A percentile compares a stretch with the other conserved stretches of the same genome.
Conservation (phyloP, 2,797 vertebrate genomes). For the Hypotaenidia okinawae region DNA sequence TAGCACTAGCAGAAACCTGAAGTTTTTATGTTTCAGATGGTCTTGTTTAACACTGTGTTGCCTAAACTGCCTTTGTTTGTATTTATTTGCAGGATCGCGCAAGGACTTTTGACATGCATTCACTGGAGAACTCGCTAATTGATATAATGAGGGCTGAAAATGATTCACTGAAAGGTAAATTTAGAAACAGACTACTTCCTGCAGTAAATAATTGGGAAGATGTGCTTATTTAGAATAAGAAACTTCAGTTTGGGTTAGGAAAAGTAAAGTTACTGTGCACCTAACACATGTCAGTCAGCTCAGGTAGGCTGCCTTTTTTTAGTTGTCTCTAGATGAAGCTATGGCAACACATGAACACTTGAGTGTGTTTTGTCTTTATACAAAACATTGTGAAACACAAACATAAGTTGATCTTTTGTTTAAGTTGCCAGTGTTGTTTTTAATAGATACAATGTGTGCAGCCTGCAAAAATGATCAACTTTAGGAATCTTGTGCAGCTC, state of each 20-base stretch:
- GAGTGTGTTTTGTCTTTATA: neutral
- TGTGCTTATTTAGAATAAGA: neutral
- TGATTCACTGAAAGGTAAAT: constrained; percentile 98
- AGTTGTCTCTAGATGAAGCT: neutral
- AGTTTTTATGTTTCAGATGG: neutral
- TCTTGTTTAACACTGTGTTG: neutral
- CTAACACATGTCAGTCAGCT: neutral
- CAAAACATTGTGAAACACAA: neutral
- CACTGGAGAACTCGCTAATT: constrained; percentile 98
- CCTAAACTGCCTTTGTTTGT: constrained; percentile 63
- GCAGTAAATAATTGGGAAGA: constrained; percentile 41
- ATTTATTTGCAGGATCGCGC: constrained; percentile 91
- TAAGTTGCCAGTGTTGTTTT: neutral
- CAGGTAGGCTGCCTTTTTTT: neutral
- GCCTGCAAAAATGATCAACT: neutral
- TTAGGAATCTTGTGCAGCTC: neutral
- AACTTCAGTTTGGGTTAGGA: neutral
- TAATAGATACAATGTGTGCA: neutral
- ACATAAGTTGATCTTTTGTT: neutral
- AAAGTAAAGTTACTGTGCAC: neutral
- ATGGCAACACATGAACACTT: neutral
- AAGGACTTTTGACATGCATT: constrained; percentile 98
- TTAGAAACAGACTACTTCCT: constrained; percentile 44
- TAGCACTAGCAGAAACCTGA: neutral
- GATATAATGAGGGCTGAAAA: constrained; percentile 99